phyloP scores from a whole-genome alignment of 2,888 invertebrate genomes.

The Standfussiana lucernea region DNA sequence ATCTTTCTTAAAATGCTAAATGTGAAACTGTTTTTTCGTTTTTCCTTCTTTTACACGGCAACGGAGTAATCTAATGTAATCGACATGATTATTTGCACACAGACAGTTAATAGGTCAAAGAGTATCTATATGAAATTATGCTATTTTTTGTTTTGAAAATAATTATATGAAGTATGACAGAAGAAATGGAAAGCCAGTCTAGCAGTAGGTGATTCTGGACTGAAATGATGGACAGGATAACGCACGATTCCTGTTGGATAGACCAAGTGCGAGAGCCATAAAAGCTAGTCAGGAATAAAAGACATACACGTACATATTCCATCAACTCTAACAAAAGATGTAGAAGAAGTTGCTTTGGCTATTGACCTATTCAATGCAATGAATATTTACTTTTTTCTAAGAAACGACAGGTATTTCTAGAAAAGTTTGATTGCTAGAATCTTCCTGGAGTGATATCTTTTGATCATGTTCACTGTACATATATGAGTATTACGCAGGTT shows the following conservation, averaged over 20 bases:
- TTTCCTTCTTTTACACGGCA: neutral
- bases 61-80: neutral
- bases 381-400: neutral
- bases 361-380: neutral
- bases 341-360: neutral
- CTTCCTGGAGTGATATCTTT: slow-evolving; percentile 6
- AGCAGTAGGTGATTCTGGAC: neutral
- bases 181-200: neutral
- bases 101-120: neutral
- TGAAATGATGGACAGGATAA: neutral
- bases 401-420: neutral
- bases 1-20: neutral
- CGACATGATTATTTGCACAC: neutral
- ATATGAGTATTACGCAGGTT: neutral
- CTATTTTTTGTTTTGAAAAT: neutral
- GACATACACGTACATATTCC: neutral
- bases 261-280: neutral
- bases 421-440: neutral
- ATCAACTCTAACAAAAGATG: neutral
- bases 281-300: neutral
- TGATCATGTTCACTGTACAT: neutral
- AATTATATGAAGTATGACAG: neutral
- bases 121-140: neutral
- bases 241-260: neutral
- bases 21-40: neutral